These are phyloP conservation scores for Thomomys bottae DNA, from an alignment of 2,113 vertebrate genomes.

Conservation along the genomic window DNA sequence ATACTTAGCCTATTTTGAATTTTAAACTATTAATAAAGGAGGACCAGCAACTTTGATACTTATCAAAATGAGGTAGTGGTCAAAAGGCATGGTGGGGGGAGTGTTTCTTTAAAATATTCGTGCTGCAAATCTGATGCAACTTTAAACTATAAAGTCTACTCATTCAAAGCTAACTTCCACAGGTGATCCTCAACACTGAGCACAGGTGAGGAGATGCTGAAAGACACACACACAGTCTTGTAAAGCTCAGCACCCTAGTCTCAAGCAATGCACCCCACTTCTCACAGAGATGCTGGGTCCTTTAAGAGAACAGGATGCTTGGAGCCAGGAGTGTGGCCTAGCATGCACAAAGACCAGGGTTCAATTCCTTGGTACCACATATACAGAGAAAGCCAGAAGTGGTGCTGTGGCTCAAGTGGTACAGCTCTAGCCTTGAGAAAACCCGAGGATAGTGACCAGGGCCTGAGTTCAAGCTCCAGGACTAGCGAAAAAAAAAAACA, in stretches of 20 bases:
- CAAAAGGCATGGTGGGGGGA: slow-evolving; percentile 13
- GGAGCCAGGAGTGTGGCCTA: too few species aligned
- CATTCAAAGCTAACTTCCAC: neutral
- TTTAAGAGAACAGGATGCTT: neutral
- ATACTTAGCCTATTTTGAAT: slow-evolving; percentile 19
- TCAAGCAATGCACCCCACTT: neutral
- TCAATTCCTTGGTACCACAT: too few species aligned
- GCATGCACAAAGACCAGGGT: too few species aligned
- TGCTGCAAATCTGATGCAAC: neutral
- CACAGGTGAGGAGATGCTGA: neutral
- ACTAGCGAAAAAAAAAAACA: too few species aligned
- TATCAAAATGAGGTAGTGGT: neutral
- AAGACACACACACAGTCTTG: neutral
- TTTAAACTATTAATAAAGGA: slow-evolving; percentile 35
- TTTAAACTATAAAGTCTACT: slow-evolving; percentile 7
- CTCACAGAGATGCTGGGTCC: neutral
- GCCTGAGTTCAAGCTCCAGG: too few species aligned
- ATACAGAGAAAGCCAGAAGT: too few species aligned
- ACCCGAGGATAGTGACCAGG: too few species aligned
- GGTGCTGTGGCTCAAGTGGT: too few species aligned
- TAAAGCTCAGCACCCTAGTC: neutral
- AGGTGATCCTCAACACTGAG: neutral
- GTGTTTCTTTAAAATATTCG: neutral
- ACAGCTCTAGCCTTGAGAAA: too few species aligned
- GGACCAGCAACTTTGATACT: neutral